A percentile compares a stretch with the other conserved stretches of the same genome.
These are phyloP conservation scores for Pantherophis alleghaniensis DNA, from an alignment of 2,797 vertebrate genomes.

Conservation along the genomic window DNA sequence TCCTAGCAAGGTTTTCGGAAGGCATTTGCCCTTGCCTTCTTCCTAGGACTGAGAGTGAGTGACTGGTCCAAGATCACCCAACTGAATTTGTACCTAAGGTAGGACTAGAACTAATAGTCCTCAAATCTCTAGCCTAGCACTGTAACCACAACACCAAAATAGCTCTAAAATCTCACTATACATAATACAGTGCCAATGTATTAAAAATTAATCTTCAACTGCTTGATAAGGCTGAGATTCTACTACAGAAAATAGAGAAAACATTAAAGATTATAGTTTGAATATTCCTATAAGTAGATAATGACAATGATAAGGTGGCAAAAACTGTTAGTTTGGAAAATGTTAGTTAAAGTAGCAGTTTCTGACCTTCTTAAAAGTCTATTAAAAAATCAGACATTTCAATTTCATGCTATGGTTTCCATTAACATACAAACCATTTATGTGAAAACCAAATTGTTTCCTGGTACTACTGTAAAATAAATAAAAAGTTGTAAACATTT, in stretches of 20 bases:
- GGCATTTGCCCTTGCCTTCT: background rate
- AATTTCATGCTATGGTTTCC: background rate
- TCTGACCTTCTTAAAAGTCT: background rate
- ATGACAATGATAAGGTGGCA: background rate
- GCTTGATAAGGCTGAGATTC: background rate
- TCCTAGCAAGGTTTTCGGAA: background rate
- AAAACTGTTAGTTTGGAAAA: background rate
- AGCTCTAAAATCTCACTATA: background rate
- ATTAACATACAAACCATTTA: background rate
- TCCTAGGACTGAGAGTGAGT: background rate
- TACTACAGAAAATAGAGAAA: background rate
- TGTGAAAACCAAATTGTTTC: background rate
- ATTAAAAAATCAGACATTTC: background rate
- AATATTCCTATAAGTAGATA: background rate
- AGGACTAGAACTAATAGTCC: background rate
- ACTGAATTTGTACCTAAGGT: background rate
- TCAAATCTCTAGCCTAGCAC: background rate
- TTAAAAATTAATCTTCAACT: background rate
- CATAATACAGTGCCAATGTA: background rate
- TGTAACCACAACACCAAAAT: background rate
- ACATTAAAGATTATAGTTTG: background rate
- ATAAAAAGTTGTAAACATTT: background rate
- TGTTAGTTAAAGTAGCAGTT: background rate
- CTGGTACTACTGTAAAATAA: constrained; percentile 1
- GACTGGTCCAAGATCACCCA: background rate